Base-by-base conservation (phyloP, 2,113 vertebrate species). In the Rhizomys pruinosus region DNA sequence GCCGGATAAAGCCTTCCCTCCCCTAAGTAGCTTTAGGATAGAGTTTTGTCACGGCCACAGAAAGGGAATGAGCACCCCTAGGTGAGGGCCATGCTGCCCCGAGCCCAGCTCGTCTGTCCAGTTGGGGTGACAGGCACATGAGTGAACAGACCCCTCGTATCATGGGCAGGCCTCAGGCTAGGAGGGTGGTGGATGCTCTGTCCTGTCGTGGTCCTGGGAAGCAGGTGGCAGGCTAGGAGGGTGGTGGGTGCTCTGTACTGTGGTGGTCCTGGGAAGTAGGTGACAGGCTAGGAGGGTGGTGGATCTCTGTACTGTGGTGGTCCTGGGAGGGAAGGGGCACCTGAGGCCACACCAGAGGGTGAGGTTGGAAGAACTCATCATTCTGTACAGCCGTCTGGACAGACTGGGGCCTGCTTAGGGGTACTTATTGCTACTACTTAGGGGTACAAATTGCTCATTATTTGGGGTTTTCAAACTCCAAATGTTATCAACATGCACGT, bases 281-380 rank as follows among this genome's bases (percentile, higher is more conserved):
- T 52, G 47, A 11, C 47, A 11, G 47, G 47, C 11, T 11, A 52
- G 47, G 47, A 11, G 59, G 59, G 8, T 61, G 59, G 59, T 4
- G 15, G 59, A 7, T 19, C 8, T 61, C 10, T 10, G n/a, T n/a
- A n/a, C 72, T 74, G 20, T 74, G 3, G 92, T 2, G 39, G 15
- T 4, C 0, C 5, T 6, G 10, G 7, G 12, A 63, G 32, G 85
- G 20, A 27, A n/a, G 32, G 61, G 1, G 68, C 44, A 0, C 4
- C 32, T 32, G 32, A 32, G 6, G 19, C 4, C 4, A 2, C 2
- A 34, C 71, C 57, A 5, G 47, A 63, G 82, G 39, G 32, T 20
- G 42, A 34, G 7, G 59, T 15, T 9, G 1, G 55, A 12, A 27
- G 42, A 22, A 12, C 0, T 9, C 0, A 1, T 7, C 16, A 10